Percentiles rank a stretch among this genome's conserved stretches.
phyloP scores from a whole-genome alignment of 64 coral and sea anemone species.

The Platygyra sinensis region DNA sequence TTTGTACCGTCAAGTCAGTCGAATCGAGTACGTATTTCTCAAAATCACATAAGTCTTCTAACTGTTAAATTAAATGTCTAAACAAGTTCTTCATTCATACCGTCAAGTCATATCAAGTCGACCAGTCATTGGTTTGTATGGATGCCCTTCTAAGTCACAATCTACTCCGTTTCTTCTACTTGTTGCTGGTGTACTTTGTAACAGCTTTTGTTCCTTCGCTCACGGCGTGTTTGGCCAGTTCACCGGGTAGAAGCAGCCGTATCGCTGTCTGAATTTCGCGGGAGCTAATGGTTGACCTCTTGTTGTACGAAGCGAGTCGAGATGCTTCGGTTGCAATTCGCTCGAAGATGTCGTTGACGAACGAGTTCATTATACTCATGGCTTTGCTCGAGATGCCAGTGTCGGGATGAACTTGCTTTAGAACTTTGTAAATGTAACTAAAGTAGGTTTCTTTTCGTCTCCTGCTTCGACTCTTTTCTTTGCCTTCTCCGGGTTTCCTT shows the following conservation, averaged over 20 bases:
- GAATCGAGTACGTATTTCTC: no score
- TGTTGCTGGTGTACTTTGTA: conserved; percentile 29
- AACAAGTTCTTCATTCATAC: no score
- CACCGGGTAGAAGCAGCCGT: conserved; percentile 21
- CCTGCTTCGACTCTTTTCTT: not conserved
- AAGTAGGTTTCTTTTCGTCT: conserved; percentile 3
- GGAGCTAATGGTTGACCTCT: conserved; percentile 24
- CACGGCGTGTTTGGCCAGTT: conserved; percentile 33
- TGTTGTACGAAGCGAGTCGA: conserved; percentile 9
- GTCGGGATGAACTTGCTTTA: conserved; percentile 43
- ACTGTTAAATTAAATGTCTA: no score
- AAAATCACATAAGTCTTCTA: no score
- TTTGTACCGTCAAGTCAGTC: no score
- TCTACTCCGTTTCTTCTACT: not conserved
- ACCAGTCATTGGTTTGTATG: not conserved
- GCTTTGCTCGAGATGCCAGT: conserved; percentile 35
- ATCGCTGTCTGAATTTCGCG: conserved; percentile 44
- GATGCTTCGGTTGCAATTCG: conserved; percentile 36
- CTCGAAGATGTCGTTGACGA: conserved; percentile 47
- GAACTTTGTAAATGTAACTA: conserved; percentile 45
- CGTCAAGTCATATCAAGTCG: not conserved
- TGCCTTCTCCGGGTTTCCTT: not conserved
- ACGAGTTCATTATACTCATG: conserved; percentile 42
- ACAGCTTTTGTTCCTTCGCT: conserved; percentile 48
- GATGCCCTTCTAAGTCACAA: no score